These are phyloP conservation scores for Melanargia galathea DNA, from an alignment of 2,888 invertebrate species.

Conservation along the genomic window DNA sequence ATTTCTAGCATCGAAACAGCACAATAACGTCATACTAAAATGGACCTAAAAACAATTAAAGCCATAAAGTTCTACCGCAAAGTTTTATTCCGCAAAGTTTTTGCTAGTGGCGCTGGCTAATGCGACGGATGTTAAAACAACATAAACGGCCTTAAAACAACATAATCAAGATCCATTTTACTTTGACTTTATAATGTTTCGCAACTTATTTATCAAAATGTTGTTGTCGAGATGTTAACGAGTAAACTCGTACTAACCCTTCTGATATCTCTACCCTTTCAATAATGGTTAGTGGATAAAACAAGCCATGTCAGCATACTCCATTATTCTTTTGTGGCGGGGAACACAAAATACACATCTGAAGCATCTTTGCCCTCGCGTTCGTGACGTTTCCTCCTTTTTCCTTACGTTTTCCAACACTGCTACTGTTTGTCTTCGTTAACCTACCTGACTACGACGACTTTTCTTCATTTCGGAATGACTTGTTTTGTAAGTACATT, in stretches of 20 bases:
- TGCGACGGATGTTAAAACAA: too few species aligned
- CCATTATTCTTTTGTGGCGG: conserved; percentile 15
- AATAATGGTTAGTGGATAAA: conserved; percentile 6
- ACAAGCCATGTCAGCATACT: not conserved
- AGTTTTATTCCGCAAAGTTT: too few species aligned
- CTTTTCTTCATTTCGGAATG: not conserved
- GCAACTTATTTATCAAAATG: too few species aligned
- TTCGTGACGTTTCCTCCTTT: not conserved
- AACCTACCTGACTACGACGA: conserved; percentile 5
- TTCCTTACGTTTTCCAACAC: conserved; percentile 1
- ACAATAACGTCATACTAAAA: too few species aligned
- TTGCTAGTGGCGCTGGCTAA: too few species aligned
- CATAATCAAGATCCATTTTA: too few species aligned
- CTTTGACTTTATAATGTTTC: too few species aligned
- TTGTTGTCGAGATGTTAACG: not conserved
- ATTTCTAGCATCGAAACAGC: too few species aligned
- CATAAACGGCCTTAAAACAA: too few species aligned
- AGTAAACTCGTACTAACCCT: not conserved
- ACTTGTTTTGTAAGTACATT: not conserved
- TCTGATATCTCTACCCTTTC: not conserved
- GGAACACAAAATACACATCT: conserved; percentile 8
- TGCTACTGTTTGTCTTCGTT: conserved; percentile 13
- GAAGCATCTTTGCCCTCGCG: not conserved
- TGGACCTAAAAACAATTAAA: too few species aligned
- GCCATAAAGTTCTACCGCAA: too few species aligned